Conservation (phyloP, 2,113 vertebrate genomes). For the Miniopterus natalensis region DNA sequence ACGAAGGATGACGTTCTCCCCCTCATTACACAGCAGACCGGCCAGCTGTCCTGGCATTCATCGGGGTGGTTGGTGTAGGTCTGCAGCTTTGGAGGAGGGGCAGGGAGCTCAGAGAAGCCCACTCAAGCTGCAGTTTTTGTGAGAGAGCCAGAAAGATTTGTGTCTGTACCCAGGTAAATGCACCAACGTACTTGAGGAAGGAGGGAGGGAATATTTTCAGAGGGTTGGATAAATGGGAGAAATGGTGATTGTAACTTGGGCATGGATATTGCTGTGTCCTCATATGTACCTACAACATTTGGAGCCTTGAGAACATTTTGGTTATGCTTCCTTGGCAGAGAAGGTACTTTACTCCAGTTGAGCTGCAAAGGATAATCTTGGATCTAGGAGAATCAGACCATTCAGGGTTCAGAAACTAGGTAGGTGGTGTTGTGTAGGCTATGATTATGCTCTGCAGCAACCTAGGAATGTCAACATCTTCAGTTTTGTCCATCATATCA, state of each 20-base stretch:
- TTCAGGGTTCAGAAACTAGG: neutral
- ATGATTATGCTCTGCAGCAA: neutral
- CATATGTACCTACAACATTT: neutral
- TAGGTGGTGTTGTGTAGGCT: neutral
- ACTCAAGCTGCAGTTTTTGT: neutral
- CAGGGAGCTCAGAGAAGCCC: neutral
- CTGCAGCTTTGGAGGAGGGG: neutral
- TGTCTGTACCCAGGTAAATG: neutral
- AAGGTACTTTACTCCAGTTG: neutral
- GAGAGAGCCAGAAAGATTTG: neutral
- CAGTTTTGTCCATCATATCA: neutral
- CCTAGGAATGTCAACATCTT: neutral
- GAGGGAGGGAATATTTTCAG: neutral
- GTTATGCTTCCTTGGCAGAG: neutral
- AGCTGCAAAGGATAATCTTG: neutral
- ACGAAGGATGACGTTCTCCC: neutral
- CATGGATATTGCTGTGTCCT: neutral
- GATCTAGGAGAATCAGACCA: neutral
- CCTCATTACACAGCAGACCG: neutral
- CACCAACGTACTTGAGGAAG: neutral
- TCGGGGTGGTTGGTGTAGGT: neutral
- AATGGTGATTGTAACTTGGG: neutral
- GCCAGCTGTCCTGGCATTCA: neutral
- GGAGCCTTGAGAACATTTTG: neutral
- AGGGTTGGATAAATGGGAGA: neutral